Evolutionary conservation across 2,113 vertebrate genomes (phyloP), one percentile per base, ranked within the genome.

Genomic region (Pitta sordida): DNA sequence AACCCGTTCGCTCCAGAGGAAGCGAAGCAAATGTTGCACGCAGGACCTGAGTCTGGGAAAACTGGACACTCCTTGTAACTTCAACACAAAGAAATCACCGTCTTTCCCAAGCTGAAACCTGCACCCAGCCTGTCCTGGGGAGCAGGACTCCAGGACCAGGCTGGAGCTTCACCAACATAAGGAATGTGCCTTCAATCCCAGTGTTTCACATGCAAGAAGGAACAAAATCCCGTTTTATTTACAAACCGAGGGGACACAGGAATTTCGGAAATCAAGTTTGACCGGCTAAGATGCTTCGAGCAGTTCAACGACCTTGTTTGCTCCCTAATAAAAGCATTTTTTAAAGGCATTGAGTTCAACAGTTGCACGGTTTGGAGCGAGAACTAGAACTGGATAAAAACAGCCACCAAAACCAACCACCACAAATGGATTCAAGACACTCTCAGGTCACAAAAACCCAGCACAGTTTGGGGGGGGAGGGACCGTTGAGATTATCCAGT

Each of bases 191-290:
- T 55, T 26, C 52, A 75, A 37, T 6, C 13, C 34, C 3, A 3
- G 41, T 7, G 82, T 36, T 76, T 27, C 2, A 8, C 5, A 1
- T 63, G 83, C 83, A 39, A 88, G 36, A 0, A 2, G 39, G n/a
- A 91, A 56, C 1, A 2, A 39, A 24, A 86, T 23, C 58, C 60
- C 48, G 16, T 49, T 56, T 91, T 81, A 85, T 90, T 93, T 83
- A 93, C 46, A 93, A 94, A 88, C 59, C 13, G 9, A n/a, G 3
- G 5, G 67, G 70, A 85, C 3, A 0, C 22, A 83, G 71, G 86
- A 90, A 95, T 83, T 91, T 68, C 88, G 90, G 68, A 93, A 80
- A 93, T 49, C 10, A 4, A 74, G 59, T 85, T 11, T 53, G 80
- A 90, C 48, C 76, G 49, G 79, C 92, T 86, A 49, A 71, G 64